Percentiles rank a stretch among this genome's conserved stretches.
These are phyloP conservation scores for Drosophila austrosaltans DNA, from an alignment of 2,888 invertebrate species.

Conservation along the genomic window DNA sequence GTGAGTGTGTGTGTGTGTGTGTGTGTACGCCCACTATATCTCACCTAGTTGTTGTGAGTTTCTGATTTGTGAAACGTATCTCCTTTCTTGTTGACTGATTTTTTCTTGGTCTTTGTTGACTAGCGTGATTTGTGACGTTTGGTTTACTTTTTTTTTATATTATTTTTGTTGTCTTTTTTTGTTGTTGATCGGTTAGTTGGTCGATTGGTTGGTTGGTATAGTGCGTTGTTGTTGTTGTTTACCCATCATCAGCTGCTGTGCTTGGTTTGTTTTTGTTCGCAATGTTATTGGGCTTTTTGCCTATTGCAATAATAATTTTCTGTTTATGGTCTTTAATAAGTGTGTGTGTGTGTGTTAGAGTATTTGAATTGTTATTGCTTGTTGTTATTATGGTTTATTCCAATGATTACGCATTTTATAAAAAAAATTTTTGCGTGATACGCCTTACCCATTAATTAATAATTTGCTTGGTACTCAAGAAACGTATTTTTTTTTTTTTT, in stretches of 20 bases:
- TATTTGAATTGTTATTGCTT: conserved; percentile 34
- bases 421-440: conserved; percentile 54
- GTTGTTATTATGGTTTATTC: conserved; percentile 47
- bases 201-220: neutral
- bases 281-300: neutral
- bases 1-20: neutral
- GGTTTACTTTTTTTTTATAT: conserved; percentile 31
- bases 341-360: neutral
- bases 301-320: conserved; percentile 52
- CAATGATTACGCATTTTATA: conserved; percentile 62
- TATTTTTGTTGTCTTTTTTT: conserved; percentile 7
- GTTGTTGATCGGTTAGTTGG: neutral
- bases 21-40: conserved; percentile 39
- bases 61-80: conserved; percentile 16
- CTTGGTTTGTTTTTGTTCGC: neutral
- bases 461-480: conserved; percentile 20
- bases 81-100: conserved; percentile 24
- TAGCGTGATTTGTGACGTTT: conserved; percentile 29
- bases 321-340: conserved; percentile 27
- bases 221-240: conserved; percentile 41
- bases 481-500: conserved; percentile 8
- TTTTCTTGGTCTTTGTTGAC: conserved; percentile 26
- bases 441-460: conserved; percentile 46
- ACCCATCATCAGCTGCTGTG: conserved; percentile 56
- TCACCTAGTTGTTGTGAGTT: conserved; percentile 46